Evolutionary conservation across 2,797 vertebrate species (phyloP).

Genomic region (Phoxinus dragarum): DNA sequence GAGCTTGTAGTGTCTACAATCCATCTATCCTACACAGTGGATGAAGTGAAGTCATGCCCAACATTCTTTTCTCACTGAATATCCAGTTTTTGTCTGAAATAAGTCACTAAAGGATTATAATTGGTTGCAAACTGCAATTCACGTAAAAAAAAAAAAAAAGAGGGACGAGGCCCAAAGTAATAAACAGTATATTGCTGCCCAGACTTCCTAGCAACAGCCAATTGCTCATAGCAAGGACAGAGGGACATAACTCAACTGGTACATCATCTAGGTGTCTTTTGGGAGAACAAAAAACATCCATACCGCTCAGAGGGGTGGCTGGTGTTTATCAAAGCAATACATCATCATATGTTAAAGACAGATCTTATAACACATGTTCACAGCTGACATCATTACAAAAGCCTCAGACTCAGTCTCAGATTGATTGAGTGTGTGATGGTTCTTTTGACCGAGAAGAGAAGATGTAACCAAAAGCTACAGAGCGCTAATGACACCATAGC

Average conservation of each 20-base stretch:
- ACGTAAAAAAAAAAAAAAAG: not conserved
- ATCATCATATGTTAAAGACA: slow-evolving; percentile 23
- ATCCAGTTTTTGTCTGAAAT: not conserved
- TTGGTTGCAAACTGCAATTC: slow-evolving; percentile 12
- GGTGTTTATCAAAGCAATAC: slow-evolving; percentile 36
- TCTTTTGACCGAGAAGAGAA: not conserved
- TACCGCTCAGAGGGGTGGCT: not conserved
- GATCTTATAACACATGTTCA: slow-evolving; percentile 15
- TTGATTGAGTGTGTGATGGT: not conserved
- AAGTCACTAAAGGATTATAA: slow-evolving; percentile 11
- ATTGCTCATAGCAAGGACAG: not conserved
- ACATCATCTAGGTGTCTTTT: slow-evolving; percentile 8
- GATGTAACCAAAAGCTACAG: not conserved
- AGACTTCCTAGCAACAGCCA: slow-evolving; percentile 1
- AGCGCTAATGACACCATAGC: slow-evolving; percentile 19
- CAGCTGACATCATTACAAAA: slow-evolving; percentile 1
- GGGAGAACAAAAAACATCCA: slow-evolving; percentile 27
- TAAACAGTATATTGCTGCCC: not conserved
- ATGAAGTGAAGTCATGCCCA: not conserved
- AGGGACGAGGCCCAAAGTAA: not conserved
- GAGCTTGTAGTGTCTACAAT: no score
- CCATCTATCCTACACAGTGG: not conserved
- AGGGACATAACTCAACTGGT: slow-evolving; percentile 23
- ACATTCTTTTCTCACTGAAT: not conserved
- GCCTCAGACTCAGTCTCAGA: not conserved